Conservation (phyloP, 2,797 vertebrate genomes). For the Anas georgica region DNA sequence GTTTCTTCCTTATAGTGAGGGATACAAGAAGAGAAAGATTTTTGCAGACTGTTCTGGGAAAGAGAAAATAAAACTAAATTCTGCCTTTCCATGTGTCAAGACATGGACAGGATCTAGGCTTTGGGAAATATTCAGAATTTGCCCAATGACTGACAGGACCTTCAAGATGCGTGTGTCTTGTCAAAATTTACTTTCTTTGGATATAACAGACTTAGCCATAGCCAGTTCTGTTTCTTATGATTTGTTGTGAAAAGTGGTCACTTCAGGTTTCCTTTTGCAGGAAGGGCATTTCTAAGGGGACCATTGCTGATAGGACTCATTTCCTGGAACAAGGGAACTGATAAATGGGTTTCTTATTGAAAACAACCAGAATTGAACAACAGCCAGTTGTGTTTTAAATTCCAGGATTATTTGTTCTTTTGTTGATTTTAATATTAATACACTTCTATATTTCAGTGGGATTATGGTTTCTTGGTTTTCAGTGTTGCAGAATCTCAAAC, state of each 20-base stretch:
- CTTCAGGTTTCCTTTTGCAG: not conserved
- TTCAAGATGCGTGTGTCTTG: not conserved
- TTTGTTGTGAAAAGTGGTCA: not conserved
- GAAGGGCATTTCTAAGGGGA: not conserved
- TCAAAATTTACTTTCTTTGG: not conserved
- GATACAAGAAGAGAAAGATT: not conserved
- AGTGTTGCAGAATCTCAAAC: not conserved
- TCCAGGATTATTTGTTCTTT: not conserved
- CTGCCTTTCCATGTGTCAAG: not conserved
- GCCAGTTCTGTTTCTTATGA: not conserved
- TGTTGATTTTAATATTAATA: not conserved
- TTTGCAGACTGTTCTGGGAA: not conserved
- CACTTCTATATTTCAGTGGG: not conserved
- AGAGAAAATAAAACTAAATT: not conserved
- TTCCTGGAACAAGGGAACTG: not conserved
- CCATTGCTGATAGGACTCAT: not conserved
- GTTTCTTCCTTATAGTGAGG: not conserved
- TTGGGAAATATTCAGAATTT: not conserved
- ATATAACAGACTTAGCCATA: not conserved
- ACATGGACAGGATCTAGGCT: not conserved
- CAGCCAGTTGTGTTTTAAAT: not conserved
- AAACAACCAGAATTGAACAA: not conserved
- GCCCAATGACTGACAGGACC: not conserved
- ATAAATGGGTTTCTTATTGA: not conserved
- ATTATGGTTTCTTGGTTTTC: not conserved